phyloP scores from a whole-genome alignment of 2,888 invertebrate genomes.

The Phania funesta region DNA sequence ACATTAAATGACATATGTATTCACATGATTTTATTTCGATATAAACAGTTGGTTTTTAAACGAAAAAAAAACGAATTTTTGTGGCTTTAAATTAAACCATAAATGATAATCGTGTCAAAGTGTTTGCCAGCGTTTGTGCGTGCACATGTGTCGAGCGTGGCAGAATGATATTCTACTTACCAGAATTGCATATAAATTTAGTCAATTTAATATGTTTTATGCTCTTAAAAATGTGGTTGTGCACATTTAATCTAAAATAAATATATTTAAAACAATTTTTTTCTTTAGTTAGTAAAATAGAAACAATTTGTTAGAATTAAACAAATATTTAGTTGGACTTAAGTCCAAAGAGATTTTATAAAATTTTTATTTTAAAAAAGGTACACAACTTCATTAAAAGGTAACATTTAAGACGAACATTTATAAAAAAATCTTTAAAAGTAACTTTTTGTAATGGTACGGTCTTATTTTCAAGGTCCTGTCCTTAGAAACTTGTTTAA shows the following conservation, averaged over 20 bases:
- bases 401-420: no score
- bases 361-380: no score
- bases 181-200: constrained; percentile 26
- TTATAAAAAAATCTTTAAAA: no score
- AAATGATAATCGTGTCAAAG: constrained; percentile 19
- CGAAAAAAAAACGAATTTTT: neutral
- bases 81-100: constrained; percentile 26
- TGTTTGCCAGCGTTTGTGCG: neutral
- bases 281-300: neutral
- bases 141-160: neutral
- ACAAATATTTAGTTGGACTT: neutral
- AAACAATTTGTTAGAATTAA: neutral
- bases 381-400: no score
- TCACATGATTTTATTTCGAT: neutral
- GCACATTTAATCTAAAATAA: neutral
- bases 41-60: neutral
- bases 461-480: no score
- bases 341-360: no score
- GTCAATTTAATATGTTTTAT: constrained; percentile 6
- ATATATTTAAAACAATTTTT: neutral
- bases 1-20: neutral
- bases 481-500: no score
- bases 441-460: no score
- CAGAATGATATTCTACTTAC: constrained; percentile 2
- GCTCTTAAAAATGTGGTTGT: neutral